phyloP scores from a whole-genome alignment of 2,797 vertebrate species.

The Premnoplex brunnescens region DNA sequence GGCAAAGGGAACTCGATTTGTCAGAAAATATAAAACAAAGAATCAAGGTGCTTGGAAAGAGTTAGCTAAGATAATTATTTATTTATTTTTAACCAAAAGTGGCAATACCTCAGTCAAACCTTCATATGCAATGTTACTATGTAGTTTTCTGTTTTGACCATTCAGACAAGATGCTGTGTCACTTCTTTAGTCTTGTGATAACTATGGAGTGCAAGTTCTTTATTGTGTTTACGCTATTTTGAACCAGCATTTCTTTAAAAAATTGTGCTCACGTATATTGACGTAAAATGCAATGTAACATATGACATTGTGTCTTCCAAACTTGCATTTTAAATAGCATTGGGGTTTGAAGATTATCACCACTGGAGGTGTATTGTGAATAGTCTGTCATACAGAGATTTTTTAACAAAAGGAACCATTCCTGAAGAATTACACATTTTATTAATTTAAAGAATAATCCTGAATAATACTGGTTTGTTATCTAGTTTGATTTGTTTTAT shows the following conservation, averaged over 20 bases:
- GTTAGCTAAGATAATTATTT: background rate
- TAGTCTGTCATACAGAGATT: background rate
- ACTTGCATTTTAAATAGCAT: background rate
- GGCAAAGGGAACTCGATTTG: background rate
- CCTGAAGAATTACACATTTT: background rate
- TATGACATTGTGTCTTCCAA: background rate
- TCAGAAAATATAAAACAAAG: background rate
- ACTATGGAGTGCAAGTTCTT: background rate
- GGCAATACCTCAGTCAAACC: background rate
- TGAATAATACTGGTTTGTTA: background rate
- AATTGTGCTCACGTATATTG: background rate
- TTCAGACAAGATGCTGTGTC: background rate
- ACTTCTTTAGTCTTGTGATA: background rate
- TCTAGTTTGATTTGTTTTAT: background rate
- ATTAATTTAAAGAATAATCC: background rate
- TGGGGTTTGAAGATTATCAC: background rate
- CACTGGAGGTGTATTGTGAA: background rate
- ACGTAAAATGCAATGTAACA: background rate
- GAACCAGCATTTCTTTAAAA: background rate
- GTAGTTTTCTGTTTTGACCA: background rate
- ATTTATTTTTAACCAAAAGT: background rate
- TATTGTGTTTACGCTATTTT: background rate
- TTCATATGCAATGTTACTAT: background rate
- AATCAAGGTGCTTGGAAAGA: background rate
- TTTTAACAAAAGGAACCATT: rapidly evolving